These are phyloP conservation scores for Pantelozetes paolii DNA, from an alignment of 2,888 invertebrate species.

Conservation along the genomic window DNA sequence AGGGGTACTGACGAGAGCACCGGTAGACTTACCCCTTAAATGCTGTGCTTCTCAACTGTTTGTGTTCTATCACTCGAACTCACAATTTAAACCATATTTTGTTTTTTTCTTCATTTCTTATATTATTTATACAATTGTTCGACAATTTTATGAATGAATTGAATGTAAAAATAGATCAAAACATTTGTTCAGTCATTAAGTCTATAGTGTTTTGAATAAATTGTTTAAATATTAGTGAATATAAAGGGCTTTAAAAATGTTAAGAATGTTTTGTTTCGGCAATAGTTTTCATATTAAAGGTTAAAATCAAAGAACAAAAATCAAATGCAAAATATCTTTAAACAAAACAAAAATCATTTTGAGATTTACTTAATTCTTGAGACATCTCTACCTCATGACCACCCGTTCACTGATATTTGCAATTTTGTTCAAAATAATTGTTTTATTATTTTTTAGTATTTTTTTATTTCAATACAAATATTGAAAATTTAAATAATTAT, in stretches of 20 bases:
- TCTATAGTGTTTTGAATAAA: not conserved
- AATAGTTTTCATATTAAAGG: too few species aligned
- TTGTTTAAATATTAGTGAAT: not conserved
- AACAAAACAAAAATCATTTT: too few species aligned
- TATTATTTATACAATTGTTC: not conserved
- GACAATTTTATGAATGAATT: constrained; percentile 24
- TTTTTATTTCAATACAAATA: too few species aligned
- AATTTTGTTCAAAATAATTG: too few species aligned
- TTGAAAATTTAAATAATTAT: too few species aligned
- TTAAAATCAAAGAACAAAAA: too few species aligned
- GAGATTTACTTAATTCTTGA: too few species aligned
- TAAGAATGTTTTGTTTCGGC: too few species aligned
- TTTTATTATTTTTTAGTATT: too few species aligned
- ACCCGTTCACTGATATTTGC: too few species aligned
- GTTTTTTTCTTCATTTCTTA: not conserved
- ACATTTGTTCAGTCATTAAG: not conserved
- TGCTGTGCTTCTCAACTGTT: not conserved
- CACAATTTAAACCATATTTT: not conserved
- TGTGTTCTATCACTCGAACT: not conserved
- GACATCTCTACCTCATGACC: too few species aligned
- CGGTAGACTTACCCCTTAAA: not conserved
- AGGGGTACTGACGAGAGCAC: not conserved
- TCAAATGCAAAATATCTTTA: too few species aligned
- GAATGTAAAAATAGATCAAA: constrained; percentile 13
- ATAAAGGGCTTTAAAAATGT: not conserved